Percentiles rank a stretch among this genome's conserved stretches.
phyloP scores from a whole-genome alignment of 2,888 invertebrate species.

The Trichacis sp. region DNA sequence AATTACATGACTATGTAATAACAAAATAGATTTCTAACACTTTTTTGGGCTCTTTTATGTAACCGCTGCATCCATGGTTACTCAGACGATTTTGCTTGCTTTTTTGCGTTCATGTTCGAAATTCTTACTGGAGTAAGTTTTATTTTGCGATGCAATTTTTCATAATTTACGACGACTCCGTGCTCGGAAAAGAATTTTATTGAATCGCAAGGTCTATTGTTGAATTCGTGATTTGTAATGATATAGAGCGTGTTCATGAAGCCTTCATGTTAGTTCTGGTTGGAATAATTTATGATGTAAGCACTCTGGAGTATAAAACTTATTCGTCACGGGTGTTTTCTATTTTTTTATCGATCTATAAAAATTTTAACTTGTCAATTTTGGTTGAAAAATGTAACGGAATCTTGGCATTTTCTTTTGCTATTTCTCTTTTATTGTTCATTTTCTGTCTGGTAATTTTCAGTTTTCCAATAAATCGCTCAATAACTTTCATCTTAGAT shows the following conservation, averaged over 20 bases:
- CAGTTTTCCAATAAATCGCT: too few species aligned
- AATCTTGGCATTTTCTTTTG: too few species aligned
- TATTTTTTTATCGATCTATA: neutral
- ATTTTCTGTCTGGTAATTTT: too few species aligned
- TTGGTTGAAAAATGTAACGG: too few species aligned
- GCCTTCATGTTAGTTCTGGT: constrained; percentile 27
- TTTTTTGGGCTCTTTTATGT: constrained; percentile 9
- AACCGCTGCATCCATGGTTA: constrained; percentile 1
- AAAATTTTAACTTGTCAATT: too few species aligned
- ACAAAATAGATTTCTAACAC: constrained; percentile 24
- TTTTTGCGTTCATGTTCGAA: constrained; percentile 9
- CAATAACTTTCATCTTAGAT: too few species aligned
- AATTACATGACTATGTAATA: constrained; percentile 4
- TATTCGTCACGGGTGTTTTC: constrained; percentile 1
- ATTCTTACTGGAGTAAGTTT: too few species aligned
- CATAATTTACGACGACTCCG: constrained; percentile 9
- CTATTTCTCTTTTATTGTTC: too few species aligned
- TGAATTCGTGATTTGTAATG: constrained; percentile 13
- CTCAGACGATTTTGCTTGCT: constrained; percentile 8
- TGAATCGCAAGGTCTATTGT: constrained; percentile 11
- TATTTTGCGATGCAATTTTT: constrained; percentile 3
- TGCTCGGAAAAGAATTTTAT: constrained; percentile 13
- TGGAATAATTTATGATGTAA: constrained; percentile 8
- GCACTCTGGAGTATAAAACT: constrained; percentile 8
- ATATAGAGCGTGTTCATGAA: constrained; percentile 37